Conservation (phyloP, 2,888 invertebrate species). For the Allacma fusca region DNA sequence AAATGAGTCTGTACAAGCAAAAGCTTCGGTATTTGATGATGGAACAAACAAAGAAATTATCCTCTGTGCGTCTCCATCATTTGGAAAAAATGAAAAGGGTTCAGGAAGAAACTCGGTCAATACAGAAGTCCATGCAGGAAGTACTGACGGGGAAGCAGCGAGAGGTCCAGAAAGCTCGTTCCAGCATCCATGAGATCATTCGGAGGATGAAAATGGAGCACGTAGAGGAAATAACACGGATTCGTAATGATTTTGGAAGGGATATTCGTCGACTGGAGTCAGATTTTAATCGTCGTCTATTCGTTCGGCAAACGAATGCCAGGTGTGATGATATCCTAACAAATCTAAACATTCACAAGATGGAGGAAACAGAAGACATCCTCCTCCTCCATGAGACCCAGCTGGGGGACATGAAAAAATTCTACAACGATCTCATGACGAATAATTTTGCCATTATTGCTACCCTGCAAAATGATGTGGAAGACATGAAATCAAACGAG, state of each 20-base stretch:
- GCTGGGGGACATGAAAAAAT: slow-evolving; percentile 38
- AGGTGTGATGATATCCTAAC: slow-evolving; percentile 29
- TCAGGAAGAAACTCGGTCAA: slow-evolving; percentile 54
- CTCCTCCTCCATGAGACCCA: slow-evolving; percentile 40
- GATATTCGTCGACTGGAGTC: slow-evolving; percentile 75
- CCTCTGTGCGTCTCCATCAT: slow-evolving; percentile 53
- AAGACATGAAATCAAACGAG: slow-evolving; percentile 36
- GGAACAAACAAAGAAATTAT: slow-evolving; percentile 55
- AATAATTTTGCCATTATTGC: slow-evolving; percentile 46
- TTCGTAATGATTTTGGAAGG: slow-evolving; percentile 72
- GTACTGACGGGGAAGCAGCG: slow-evolving; percentile 48
- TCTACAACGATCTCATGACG: slow-evolving; percentile 41
- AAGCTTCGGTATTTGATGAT: slow-evolving; percentile 66
- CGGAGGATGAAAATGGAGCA: slow-evolving; percentile 64
- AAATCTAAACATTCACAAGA: slow-evolving; percentile 29
- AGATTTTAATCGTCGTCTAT: slow-evolving; percentile 75
- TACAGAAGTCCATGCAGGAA: slow-evolving; percentile 48
- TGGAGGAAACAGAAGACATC: slow-evolving; percentile 36
- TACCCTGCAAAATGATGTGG: slow-evolving; percentile 42
- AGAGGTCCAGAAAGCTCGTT: slow-evolving; percentile 49
- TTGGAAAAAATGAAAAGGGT: slow-evolving; percentile 53
- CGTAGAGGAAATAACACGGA: slow-evolving; percentile 68
- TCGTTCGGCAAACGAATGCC: slow-evolving; percentile 63
- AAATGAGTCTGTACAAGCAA: slow-evolving; percentile 87
- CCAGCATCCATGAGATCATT: slow-evolving; percentile 50